A percentile compares a stretch with the other conserved stretches of the same genome.
These are phyloP conservation scores for Phyllopteryx taeniolatus DNA, from an alignment of 2,113 vertebrate genomes.

Conservation along the genomic window DNA sequence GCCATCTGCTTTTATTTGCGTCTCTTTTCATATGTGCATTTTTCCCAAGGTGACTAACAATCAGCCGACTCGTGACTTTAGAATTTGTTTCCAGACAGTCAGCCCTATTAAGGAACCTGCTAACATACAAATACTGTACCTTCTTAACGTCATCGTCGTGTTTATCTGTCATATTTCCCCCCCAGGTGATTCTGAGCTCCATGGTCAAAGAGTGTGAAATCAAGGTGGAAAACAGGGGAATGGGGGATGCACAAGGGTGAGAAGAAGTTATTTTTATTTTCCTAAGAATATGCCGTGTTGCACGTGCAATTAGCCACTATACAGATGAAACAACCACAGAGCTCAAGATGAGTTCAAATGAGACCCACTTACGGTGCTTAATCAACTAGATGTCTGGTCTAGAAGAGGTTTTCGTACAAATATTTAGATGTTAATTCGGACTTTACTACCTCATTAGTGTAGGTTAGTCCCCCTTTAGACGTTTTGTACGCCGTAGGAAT, in stretches of 20 bases:
- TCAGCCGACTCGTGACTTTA: constrained; percentile 56
- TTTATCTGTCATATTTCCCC: constrained; percentile 7
- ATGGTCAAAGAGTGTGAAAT: constrained; percentile 99
- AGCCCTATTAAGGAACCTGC: background rate
- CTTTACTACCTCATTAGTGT: too few relatives aligned
- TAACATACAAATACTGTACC: background rate
- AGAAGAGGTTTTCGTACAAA: too few relatives aligned
- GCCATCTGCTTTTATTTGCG: constrained; percentile 46
- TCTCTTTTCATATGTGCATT: constrained; percentile 50
- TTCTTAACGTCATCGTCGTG: constrained; percentile 1
- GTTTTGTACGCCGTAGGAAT: background rate
- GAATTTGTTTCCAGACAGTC: constrained; percentile 3
- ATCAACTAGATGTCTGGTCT: too few relatives aligned
- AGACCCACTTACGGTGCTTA: too few relatives aligned
- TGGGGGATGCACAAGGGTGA: constrained; percentile 95
- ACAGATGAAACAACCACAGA: too few relatives aligned
- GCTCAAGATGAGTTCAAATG: too few relatives aligned
- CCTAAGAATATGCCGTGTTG: background rate
- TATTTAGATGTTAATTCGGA: too few relatives aligned
- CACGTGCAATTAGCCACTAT: too few relatives aligned
- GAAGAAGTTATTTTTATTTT: constrained; percentile 14
- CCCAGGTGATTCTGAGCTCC: constrained; percentile 94
- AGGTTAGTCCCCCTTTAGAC: too few relatives aligned
- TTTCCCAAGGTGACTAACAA: constrained; percentile 55
- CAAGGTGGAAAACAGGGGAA: constrained; percentile 94